Conservation (phyloP, 2,113 vertebrate species). For the Urocolius indicus region DNA sequence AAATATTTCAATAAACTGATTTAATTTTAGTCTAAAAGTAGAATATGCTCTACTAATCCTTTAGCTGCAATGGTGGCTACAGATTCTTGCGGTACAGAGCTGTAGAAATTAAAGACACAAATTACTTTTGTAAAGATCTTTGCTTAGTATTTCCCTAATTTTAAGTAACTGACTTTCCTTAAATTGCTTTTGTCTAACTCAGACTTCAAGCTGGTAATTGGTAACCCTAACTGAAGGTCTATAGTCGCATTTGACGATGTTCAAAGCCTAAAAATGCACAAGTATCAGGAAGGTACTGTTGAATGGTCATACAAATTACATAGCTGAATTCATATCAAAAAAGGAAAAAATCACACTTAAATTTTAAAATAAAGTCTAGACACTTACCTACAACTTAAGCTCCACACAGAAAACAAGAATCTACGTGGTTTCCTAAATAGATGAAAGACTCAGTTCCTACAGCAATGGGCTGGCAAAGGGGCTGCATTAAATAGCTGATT, state of each 20-base stretch:
- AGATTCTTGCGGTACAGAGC: background rate
- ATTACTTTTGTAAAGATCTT: background rate
- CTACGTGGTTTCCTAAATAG: conserved; percentile 22
- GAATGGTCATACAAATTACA: background rate
- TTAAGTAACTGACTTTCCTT: background rate
- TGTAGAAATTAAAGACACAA: background rate
- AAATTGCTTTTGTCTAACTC: background rate
- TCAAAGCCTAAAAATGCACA: background rate
- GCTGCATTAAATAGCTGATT: conserved; percentile 78
- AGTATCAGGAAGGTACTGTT: background rate
- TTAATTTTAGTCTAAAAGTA: background rate
- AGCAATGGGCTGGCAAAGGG: conserved; percentile 51
- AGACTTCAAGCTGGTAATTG: background rate
- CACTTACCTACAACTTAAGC: conserved; percentile 69
- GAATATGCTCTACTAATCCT: background rate
- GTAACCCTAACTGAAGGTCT: background rate
- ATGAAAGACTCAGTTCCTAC: conserved; percentile 30
- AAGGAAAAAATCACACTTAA: background rate
- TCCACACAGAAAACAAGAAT: background rate
- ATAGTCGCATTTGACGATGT: background rate
- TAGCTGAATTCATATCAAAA: background rate
- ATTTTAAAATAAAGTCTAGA: background rate
- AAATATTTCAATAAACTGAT: background rate
- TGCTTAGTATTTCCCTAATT: background rate
- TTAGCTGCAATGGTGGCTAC: background rate